Conservation (phyloP, 2,888 invertebrate species). For the Psylliodes chrysocephalus region DNA sequence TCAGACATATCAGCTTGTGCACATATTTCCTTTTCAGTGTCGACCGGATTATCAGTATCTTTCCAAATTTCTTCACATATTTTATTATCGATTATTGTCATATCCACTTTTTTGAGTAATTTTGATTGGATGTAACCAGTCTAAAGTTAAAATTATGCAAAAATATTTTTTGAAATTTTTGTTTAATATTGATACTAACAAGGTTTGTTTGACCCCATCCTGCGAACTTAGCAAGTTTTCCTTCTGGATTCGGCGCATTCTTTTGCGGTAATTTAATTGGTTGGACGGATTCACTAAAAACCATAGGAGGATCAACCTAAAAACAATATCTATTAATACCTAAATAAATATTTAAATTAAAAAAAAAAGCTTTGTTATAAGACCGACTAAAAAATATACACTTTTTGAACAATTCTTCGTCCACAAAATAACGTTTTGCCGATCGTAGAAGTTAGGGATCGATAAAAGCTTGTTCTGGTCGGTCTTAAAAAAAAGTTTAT, state of each 20-base stretch:
- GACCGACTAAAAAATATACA: too few species aligned
- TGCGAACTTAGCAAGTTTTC: background rate
- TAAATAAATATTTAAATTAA: too few species aligned
- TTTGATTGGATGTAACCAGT: background rate
- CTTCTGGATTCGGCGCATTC: background rate
- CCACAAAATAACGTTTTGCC: too few species aligned
- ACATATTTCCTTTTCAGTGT: background rate
- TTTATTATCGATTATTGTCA: background rate
- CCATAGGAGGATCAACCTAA: background rate
- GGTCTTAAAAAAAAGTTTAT: too few species aligned
- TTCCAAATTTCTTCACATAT: background rate
- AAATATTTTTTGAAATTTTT: background rate
- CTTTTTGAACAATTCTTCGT: too few species aligned
- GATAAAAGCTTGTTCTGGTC: too few species aligned
- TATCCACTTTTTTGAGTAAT: background rate
- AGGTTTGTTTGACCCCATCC: conserved; percentile 2
- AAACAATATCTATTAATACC: too few species aligned
- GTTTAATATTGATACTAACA: background rate
- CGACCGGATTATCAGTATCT: background rate
- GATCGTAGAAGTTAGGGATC: too few species aligned
- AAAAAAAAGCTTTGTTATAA: too few species aligned
- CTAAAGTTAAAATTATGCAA: background rate
- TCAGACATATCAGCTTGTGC: background rate
- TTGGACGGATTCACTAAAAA: background rate
- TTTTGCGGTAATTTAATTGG: background rate